These are phyloP conservation scores for Mirza zaza DNA, from an alignment of 2,113 vertebrate species.

Conservation along the genomic window DNA sequence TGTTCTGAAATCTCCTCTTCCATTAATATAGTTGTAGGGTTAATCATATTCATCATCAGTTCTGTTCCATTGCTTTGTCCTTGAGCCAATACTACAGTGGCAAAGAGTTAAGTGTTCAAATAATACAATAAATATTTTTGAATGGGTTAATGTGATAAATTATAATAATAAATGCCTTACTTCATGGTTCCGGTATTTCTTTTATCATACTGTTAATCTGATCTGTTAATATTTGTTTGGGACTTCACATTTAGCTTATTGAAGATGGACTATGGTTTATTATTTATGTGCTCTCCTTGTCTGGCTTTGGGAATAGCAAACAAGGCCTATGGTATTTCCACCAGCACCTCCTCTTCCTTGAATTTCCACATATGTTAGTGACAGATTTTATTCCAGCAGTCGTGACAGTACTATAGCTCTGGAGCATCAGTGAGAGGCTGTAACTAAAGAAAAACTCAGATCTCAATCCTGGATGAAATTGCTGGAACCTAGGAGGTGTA, in stretches of 20 bases:
- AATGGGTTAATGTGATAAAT: background rate
- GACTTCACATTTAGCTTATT: background rate
- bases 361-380: background rate
- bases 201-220: background rate
- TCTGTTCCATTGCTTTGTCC: background rate
- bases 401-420: background rate
- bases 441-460: background rate
- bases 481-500: background rate
- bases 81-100: background rate
- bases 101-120: background rate
- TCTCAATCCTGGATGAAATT: background rate
- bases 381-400: background rate
- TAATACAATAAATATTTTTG: background rate
- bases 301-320: background rate
- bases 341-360: background rate
- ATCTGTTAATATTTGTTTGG: background rate
- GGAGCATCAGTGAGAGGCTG: background rate
- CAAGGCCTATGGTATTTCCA: background rate
- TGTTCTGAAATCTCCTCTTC: background rate
- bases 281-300: background rate
- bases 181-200: constrained; percentile 1
- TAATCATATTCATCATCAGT: background rate
- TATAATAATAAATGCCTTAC: background rate
- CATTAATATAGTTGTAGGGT: background rate
- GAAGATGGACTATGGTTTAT: background rate